These are phyloP conservation scores for Hermetia illucens DNA, from an alignment of 1,140 invertebrate genomes.

Conservation along the genomic window DNA sequence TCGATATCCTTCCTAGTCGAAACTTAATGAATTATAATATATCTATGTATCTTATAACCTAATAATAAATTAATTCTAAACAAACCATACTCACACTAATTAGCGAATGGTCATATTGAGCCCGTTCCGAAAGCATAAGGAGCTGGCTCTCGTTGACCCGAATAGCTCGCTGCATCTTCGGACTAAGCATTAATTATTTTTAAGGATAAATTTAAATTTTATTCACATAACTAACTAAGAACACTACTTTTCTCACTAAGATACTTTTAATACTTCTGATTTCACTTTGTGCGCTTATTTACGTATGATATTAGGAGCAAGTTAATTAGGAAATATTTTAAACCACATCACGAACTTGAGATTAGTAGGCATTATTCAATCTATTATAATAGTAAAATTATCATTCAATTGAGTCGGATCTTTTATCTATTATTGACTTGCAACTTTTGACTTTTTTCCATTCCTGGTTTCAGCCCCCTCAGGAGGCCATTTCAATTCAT, in stretches of 20 bases:
- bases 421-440: neutral
- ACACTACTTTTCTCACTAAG: neutral
- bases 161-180: slow-evolving; percentile 70
- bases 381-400: neutral
- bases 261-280: neutral
- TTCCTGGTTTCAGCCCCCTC: slow-evolving; percentile 1
- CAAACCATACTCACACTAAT: too few relatives aligned
- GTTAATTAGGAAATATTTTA: too few relatives aligned
- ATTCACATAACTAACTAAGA: neutral
- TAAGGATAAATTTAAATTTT: neutral
- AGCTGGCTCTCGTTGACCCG: slow-evolving; percentile 70
- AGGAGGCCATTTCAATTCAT: neutral
- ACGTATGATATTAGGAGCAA: too few relatives aligned
- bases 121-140: slow-evolving; percentile 69
- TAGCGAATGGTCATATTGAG: slow-evolving; percentile 60
- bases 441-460: too few relatives aligned
- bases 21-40: too few relatives aligned
- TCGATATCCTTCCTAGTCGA: too few relatives aligned
- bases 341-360: neutral
- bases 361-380: neutral
- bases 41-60: neutral
- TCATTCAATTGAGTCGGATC: neutral
- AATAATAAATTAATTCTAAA: neutral
- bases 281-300: too few relatives aligned
- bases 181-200: slow-evolving; percentile 46